Conservation (phyloP, 2,797 vertebrate species). For the Liparis tanakae region DNA sequence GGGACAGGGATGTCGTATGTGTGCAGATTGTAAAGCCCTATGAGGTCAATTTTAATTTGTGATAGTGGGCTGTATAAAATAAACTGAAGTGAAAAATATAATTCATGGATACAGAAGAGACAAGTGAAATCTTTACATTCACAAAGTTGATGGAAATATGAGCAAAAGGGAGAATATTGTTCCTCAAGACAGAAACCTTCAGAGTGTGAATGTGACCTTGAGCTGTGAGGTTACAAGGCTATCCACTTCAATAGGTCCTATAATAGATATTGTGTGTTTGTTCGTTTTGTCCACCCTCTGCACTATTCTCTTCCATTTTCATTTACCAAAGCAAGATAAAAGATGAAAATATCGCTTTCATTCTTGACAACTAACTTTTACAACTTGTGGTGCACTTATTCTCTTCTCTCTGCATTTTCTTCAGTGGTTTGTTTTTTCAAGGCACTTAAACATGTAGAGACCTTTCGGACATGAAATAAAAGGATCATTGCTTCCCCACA, state of each 20-base stretch:
- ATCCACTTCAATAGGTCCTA: neutral
- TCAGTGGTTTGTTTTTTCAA: constrained; percentile 3
- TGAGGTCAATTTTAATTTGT: no score
- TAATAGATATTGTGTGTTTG: neutral
- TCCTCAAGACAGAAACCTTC: neutral
- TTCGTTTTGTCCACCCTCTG: neutral
- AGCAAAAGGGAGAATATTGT: neutral
- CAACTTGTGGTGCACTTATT: neutral
- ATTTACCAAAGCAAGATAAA: neutral
- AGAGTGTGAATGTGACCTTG: neutral
- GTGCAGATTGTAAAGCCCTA: no score
- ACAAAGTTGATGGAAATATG: neutral
- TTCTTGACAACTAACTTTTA: neutral
- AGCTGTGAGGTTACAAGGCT: neutral
- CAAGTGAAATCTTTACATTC: neutral
- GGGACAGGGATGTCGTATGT: no score
- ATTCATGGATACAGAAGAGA: neutral
- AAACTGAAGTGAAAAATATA: no score
- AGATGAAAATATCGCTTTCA: neutral
- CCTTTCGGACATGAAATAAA: constrained; percentile 26
- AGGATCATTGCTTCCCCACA: constrained; percentile 31
- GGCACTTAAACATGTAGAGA: constrained; percentile 1
- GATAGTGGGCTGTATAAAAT: no score
- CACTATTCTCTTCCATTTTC: constrained; percentile 7
- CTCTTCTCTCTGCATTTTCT: constrained; percentile 1